Evolutionary conservation across 2,113 vertebrate genomes (phyloP).

Genomic region (Grallaria varia): DNA sequence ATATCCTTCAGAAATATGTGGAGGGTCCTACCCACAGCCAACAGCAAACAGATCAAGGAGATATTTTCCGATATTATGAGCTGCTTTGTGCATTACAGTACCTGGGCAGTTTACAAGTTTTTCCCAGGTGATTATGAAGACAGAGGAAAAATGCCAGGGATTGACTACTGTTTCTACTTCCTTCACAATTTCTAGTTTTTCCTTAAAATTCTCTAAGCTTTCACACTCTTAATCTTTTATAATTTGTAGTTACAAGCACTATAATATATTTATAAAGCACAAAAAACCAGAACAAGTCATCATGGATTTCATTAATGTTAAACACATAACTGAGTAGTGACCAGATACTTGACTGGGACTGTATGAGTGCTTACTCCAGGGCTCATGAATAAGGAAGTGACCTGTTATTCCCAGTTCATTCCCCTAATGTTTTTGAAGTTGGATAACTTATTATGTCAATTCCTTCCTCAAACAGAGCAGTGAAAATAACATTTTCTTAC

Average conservation of each 20-base stretch:
- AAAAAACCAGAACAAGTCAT: not conserved
- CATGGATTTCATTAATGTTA: not conserved
- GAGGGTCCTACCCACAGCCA: not conserved
- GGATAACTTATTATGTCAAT: not conserved
- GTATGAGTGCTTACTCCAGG: not conserved
- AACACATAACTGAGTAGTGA: not conserved
- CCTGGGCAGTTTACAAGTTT: not conserved
- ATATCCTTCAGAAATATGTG: not conserved
- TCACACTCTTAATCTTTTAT: not conserved
- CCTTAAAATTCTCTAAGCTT: not conserved
- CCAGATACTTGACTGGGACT: not conserved
- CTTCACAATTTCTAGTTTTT: not conserved
- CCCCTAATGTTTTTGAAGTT: not conserved
- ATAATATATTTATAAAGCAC: not conserved
- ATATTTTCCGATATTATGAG: not conserved
- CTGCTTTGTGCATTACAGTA: not conserved
- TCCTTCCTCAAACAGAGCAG: not conserved
- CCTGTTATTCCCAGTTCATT: not conserved
- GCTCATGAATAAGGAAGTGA: not conserved
- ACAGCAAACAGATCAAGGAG: not conserved
- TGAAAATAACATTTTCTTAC: slow-evolving; percentile 6
- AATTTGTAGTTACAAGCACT: not conserved
- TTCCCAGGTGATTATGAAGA: not conserved
- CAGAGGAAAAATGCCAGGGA: not conserved
- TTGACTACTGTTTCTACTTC: not conserved